Conservation (phyloP, 2,888 invertebrate genomes). For the Anoplius nigerrimus region DNA sequence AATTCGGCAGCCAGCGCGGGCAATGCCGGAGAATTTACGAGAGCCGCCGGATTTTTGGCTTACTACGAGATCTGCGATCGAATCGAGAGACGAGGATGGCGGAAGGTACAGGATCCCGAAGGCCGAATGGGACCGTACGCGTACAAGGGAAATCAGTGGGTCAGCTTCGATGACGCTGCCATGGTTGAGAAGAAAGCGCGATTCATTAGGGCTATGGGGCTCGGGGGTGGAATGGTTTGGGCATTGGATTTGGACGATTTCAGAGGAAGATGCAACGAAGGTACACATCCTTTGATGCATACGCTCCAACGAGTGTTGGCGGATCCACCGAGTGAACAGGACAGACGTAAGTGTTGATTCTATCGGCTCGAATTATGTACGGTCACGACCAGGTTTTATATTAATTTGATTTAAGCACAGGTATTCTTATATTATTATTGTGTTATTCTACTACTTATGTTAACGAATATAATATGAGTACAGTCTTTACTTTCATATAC, state of each 20-base stretch:
- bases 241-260: conserved; percentile 93
- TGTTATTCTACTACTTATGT: not conserved
- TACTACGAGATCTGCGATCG: conserved; percentile 95
- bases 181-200: conserved; percentile 88
- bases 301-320: conserved; percentile 85
- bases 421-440: not conserved
- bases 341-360: conserved; percentile 57
- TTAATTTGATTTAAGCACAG: not conserved
- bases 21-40: conserved; percentile 89
- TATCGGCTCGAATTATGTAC: not conserved
- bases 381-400: not conserved
- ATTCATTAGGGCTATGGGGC: conserved; percentile 84
- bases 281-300: conserved; percentile 86
- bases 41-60: conserved; percentile 89
- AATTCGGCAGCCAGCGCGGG: conserved; percentile 87
- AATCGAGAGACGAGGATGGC: conserved; percentile 86
- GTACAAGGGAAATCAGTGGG: conserved; percentile 92
- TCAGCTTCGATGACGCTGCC: conserved; percentile 89
- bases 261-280: conserved; percentile 84
- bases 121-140: conserved; percentile 92
- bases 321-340: conserved; percentile 68
- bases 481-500: no score
- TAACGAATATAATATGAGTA: no score
- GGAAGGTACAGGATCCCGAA: conserved; percentile 85
- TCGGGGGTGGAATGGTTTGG: conserved; percentile 95